phyloP scores from a whole-genome alignment of 1,140 invertebrate species.

The Babylonia areolata region DNA sequence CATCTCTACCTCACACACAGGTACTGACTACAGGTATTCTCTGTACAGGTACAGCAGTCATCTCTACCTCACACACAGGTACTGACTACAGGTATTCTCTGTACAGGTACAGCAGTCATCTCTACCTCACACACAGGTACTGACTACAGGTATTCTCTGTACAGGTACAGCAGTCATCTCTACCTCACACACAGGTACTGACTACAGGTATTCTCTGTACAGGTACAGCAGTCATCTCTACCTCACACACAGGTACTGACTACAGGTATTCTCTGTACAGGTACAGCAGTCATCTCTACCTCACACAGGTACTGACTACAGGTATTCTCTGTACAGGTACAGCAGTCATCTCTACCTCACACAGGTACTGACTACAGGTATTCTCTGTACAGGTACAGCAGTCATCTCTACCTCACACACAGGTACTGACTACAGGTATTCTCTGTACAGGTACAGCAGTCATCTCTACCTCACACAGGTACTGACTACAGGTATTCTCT shows the following conservation, averaged over 20 bases:
- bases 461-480: conserved; percentile 81
- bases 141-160: conserved; percentile 89
- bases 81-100: conserved; percentile 90
- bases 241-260: conserved; percentile 81
- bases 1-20: conserved; percentile 80
- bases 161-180: too few species aligned
- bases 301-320: conserved; percentile 83
- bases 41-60: conserved; percentile 76
- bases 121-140: conserved; percentile 81
- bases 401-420: conserved; percentile 76
- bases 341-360: too few species aligned
- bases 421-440: conserved; percentile 88
- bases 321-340: conserved; percentile 86
- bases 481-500: conserved; percentile 90
- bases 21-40: conserved; percentile 90
- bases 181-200: conserved; percentile 81
- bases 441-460: conserved; percentile 81
- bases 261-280: conserved; percentile 88
- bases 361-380: conserved; percentile 88
- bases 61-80: conserved; percentile 80
- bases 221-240: too few species aligned
- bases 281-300: too few species aligned
- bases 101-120: conserved; percentile 66
- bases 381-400: conserved; percentile 82
- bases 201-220: conserved; percentile 88